Base-by-base conservation (phyloP, 2,113 vertebrate genomes). In the Peucedramus taeniatus region DNA sequence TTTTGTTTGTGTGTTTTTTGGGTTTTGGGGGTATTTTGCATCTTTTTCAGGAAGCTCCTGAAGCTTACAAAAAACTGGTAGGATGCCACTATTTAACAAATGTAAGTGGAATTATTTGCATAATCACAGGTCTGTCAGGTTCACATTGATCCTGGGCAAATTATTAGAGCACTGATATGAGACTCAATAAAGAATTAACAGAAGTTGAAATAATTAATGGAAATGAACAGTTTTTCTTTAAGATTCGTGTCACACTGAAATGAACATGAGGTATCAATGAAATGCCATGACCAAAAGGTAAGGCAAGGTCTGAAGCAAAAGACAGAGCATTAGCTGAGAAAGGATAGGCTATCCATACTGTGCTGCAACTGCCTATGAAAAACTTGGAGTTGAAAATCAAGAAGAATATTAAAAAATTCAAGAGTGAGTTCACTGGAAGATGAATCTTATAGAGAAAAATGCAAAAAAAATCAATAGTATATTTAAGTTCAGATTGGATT, bases 11-110 rank as follows among this genome's bases (percentile, higher is more conserved):
- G 56, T 44, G 23, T 8, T 51, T 56, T 18, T 6, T 40, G n/a
- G 2, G 20, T 4, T 5, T 45, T 24, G 31, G 22, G 14, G 8
- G 0, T 4, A 30, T 53, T 49, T 33, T 42, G 3, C 5, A 37
- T 27, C 42, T 83, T 90, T 35, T 19, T 61, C 33, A 61, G 23
- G 83, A 89, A 72, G 5, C 8, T 80, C 10, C 20, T n/a, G 17
- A 5, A 79, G 5, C 26, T 72, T 81, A 70, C 23, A 63, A 74
- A 64, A 81, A 95, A 2, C 12, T 59, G 6, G 19, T 51, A 63
- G 16, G 21, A 44, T 65, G 15, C 17, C 21, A 45, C 40, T 69
- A 47, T 51, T 94, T 54, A 4, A 84, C 40, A 90, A 66, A 49
- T 30, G 6, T 50, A 80, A 77, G 80, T 80, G 47, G 3, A 14